Evolutionary conservation across 2,888 invertebrate species (phyloP).

Genomic region (Drosophila austrosaltans): DNA sequence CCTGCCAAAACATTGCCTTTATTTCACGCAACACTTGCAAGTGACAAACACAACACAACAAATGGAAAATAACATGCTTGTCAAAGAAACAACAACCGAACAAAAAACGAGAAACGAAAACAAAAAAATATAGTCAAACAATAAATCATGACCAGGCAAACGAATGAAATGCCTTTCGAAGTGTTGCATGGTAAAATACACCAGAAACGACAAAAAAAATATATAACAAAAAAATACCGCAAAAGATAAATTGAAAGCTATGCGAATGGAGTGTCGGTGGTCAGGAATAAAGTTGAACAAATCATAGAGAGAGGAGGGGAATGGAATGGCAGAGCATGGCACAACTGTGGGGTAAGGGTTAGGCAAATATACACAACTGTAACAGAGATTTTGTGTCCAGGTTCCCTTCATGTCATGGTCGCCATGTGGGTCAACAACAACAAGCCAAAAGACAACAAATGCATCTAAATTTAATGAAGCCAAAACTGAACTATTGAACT

Average conservation of each 20-base stretch:
- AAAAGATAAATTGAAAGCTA: slow-evolving; percentile 49
- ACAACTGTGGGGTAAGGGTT: background rate
- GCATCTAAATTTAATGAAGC: slow-evolving; percentile 53
- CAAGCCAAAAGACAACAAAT: slow-evolving; percentile 38
- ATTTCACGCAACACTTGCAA: slow-evolving; percentile 43
- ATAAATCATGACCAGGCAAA: slow-evolving; percentile 22
- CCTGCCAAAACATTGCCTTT: slow-evolving; percentile 39
- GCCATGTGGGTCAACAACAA: slow-evolving; percentile 19
- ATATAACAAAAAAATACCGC: slow-evolving; percentile 29
- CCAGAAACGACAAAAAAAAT: slow-evolving; percentile 6
- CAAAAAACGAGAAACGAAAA: slow-evolving; percentile 42
- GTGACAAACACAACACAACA: slow-evolving; percentile 40
- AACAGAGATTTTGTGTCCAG: slow-evolving; percentile 36
- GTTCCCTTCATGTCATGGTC: slow-evolving; percentile 32
- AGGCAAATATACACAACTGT: slow-evolving; percentile 39
- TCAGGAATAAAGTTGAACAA: slow-evolving; percentile 8
- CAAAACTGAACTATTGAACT: slow-evolving; percentile 57
- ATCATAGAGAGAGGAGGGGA: background rate
- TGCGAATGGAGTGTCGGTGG: slow-evolving; percentile 22
- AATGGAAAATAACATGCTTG: slow-evolving; percentile 66
- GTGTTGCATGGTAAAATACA: slow-evolving; percentile 41
- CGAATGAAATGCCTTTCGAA: slow-evolving; percentile 15
- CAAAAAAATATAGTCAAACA: slow-evolving; percentile 24
- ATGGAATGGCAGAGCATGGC: too few species aligned
- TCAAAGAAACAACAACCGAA: slow-evolving; percentile 58